These are phyloP conservation scores for Xestia ashworthii DNA, from an alignment of 2,888 invertebrate species.

Conservation along the genomic window DNA sequence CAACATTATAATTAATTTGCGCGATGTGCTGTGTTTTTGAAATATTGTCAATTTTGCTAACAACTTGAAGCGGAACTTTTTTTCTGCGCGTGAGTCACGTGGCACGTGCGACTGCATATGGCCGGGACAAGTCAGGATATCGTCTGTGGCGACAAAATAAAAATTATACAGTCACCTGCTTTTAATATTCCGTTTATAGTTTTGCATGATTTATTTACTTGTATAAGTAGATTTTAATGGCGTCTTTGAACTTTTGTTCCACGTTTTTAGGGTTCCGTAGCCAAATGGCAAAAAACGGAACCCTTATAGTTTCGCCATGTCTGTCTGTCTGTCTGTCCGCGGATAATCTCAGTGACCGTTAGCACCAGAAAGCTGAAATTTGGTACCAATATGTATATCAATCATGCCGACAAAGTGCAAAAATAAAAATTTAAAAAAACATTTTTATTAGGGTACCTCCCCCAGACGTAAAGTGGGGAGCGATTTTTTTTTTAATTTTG, in stretches of 20 bases:
- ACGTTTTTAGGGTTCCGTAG: too few relatives aligned
- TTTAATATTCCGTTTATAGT: conserved; percentile 46
- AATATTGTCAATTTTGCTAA: conserved; percentile 62
- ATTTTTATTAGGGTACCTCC: too few relatives aligned
- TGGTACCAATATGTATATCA: too few relatives aligned
- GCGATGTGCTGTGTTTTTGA: conserved; percentile 62
- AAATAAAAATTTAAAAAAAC: too few relatives aligned
- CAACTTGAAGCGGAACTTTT: conserved; percentile 40
- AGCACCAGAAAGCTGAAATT: too few relatives aligned
- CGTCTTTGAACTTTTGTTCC: conserved; percentile 9
- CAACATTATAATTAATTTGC: conserved; percentile 68
- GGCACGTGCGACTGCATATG: conserved; percentile 74
- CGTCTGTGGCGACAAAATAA: conserved; percentile 46
- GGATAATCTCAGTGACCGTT: too few relatives aligned
- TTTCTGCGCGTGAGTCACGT: conserved; percentile 71
- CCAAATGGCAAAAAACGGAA: too few relatives aligned
- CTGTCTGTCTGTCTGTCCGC: too few relatives aligned
- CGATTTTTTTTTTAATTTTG: too few relatives aligned
- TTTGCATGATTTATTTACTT: conserved; percentile 42
- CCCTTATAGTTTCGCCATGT: too few relatives aligned
- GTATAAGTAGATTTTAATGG: conserved; percentile 19
- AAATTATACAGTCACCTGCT: conserved; percentile 56
- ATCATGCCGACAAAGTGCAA: too few relatives aligned
- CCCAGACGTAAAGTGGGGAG: too few relatives aligned
- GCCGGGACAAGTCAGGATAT: conserved; percentile 59